Conservation (phyloP, 2,888 invertebrate species). For the Pogonocherus hispidulus region DNA sequence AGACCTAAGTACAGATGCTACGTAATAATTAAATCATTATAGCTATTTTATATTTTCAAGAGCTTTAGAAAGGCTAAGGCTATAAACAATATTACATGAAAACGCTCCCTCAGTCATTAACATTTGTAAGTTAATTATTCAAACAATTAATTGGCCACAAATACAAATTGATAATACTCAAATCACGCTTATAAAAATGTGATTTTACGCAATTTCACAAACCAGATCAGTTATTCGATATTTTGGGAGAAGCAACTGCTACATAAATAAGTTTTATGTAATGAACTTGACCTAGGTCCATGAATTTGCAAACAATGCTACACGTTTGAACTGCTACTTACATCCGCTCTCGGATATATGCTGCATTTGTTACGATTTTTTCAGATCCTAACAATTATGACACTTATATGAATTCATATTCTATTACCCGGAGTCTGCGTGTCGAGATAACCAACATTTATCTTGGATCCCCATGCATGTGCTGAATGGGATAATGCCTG, state of each 20-base stretch:
- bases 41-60: background rate
- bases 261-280: constrained; percentile 10
- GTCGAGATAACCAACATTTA: constrained; percentile 23
- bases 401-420: constrained; percentile 30
- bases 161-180: background rate
- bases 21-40: constrained; percentile 7
- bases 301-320: constrained; percentile 53
- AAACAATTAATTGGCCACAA: background rate
- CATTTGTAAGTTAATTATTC: constrained; percentile 7
- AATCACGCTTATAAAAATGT: background rate
- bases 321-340: constrained; percentile 45
- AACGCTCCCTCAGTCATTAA: constrained; percentile 15
- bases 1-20: constrained; percentile 1
- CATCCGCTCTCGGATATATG: constrained; percentile 44
- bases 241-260: constrained; percentile 4
- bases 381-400: constrained; percentile 10
- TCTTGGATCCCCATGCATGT: constrained; percentile 23
- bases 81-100: background rate
- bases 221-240: background rate
- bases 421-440: constrained; percentile 19
- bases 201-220: background rate
- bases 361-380: constrained; percentile 38
- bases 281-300: constrained; percentile 10
- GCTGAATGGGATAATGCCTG: constrained; percentile 31
- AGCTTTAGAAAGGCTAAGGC: background rate